Base-by-base conservation (phyloP, 2,113 vertebrate genomes). In the Rhinolophus ferrumequinum region DNA sequence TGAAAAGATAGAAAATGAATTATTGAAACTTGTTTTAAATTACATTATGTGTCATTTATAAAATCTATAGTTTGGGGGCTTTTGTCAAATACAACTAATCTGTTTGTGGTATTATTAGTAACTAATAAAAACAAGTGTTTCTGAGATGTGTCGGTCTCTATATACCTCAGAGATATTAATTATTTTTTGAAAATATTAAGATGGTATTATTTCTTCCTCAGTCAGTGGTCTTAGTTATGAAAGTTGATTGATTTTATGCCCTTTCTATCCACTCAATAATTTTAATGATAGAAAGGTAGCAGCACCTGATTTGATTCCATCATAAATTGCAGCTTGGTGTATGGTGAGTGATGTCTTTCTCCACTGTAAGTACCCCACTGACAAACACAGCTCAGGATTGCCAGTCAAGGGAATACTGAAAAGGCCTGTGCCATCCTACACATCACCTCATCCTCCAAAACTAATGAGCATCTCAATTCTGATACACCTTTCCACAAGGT, bases 161-260 rank as follows among this genome's bases (percentile, higher is more conserved):
- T 38, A 38, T 12, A n/a, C 9, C 72, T 7, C 41, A 94, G 69
- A 87, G 22, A n/a, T 82, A 6, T 44, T 82, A 75, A 41, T 28
- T 89, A 22, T 21, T 86, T 24, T 89, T 90, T 98, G 94, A 95
- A 97, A 96, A 97, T 97, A 95, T 90, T 96, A 97, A 97, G 90
- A 82, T 82, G n/a, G 33, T 92, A 94, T 96, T 95, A 96, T 97
- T 98, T 98, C 97, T 83, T 97, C 87, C 81, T 92, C 60, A 96
- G 35, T 73, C 97, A 97, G 93, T 97, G 90, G 94, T 93, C 77
- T 98, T 96, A 90, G 98, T 95, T 97, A 94, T 97, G 44, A 97
- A 97, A 97, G 85, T 93, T 54, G 79, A 98, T 98, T 95, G 93
- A 98, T 97, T 98, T 98, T 97, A 91, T 98, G 94, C 56, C 84